phyloP scores from a whole-genome alignment of 2,797 vertebrate species.

The Gallinago solitaria region DNA sequence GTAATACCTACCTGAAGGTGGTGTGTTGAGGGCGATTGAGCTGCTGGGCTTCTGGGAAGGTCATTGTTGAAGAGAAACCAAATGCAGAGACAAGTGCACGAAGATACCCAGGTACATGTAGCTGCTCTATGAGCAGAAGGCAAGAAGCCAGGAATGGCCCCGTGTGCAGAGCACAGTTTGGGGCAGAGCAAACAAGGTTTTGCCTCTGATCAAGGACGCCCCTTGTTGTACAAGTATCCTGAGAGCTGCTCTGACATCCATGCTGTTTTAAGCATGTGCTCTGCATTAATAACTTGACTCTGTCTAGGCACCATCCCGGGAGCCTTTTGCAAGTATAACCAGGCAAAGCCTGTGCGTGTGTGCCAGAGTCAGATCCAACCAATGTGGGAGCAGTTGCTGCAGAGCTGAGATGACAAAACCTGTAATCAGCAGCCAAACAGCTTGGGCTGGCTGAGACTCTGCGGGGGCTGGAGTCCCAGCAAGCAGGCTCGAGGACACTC shows the following conservation, averaged over 20 bases:
- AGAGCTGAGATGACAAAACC: neutral
- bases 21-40: rapidly evolving
- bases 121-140: neutral
- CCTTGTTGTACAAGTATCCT: rapidly evolving
- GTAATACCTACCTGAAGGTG: neutral
- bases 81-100: rapidly evolving
- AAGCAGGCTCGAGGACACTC: neutral
- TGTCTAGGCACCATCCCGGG: neutral
- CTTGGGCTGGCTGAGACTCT: neutral
- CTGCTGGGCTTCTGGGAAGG: neutral
- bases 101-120: neutral
- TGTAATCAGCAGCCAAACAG: slow-evolving; percentile 9
- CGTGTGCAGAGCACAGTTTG: too few relatives aligned
- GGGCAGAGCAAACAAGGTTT: neutral
- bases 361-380: neutral
- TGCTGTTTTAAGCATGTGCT: neutral
- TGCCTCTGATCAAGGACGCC: neutral
- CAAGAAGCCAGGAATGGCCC: neutral
- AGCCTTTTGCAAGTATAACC: neutral
- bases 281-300: neutral
- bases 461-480: neutral
- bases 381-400: neutral
- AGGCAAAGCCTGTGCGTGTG: neutral
- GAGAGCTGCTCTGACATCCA: neutral
- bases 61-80: rapidly evolving